A percentile compares a stretch with the other conserved stretches of the same genome.
Evolutionary conservation across 2,888 invertebrate species (phyloP).

Genomic region (Allacma fusca): DNA sequence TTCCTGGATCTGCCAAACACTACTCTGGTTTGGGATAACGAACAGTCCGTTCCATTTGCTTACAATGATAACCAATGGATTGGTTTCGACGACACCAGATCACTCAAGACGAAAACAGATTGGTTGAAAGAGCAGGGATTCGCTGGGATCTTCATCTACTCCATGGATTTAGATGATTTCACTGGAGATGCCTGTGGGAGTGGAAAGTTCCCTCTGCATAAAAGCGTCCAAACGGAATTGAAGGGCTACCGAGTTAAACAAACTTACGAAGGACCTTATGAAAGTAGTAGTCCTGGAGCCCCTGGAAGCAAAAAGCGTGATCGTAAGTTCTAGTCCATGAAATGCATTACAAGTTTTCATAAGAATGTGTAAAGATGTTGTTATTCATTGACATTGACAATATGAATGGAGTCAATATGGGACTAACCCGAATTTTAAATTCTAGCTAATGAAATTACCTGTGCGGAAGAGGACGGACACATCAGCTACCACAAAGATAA

Average conservation of each 20-base stretch:
- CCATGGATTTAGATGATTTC: constrained; percentile 96
- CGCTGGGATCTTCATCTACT: constrained; percentile 96
- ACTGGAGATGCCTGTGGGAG: constrained; percentile 83
- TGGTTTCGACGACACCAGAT: constrained; percentile 92
- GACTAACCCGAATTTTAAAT: background rate
- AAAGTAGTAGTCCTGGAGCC: constrained; percentile 72
- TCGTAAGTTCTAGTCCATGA: constrained; percentile 73
- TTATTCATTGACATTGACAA: too few species aligned
- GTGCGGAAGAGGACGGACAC: constrained; percentile 94
- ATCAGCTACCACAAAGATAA: constrained; percentile 92
- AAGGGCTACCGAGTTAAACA: constrained; percentile 81
- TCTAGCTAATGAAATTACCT: constrained; percentile 85
- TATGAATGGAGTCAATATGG: too few species aligned
- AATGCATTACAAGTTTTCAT: too few species aligned
- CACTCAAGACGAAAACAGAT: constrained; percentile 90
- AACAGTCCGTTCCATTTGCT: constrained; percentile 94
- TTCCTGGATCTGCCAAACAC: constrained; percentile 90
- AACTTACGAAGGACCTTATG: constrained; percentile 87
- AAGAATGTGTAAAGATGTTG: too few species aligned
- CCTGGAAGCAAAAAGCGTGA: constrained; percentile 78
- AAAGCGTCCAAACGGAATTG: constrained; percentile 85
- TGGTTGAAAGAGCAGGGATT: constrained; percentile 94
- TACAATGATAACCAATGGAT: constrained; percentile 92
- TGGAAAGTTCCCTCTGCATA: constrained; percentile 88
- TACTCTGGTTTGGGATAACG: constrained; percentile 93